Conservation (phyloP, 2,797 vertebrate species). For the Sylvia borin region DNA sequence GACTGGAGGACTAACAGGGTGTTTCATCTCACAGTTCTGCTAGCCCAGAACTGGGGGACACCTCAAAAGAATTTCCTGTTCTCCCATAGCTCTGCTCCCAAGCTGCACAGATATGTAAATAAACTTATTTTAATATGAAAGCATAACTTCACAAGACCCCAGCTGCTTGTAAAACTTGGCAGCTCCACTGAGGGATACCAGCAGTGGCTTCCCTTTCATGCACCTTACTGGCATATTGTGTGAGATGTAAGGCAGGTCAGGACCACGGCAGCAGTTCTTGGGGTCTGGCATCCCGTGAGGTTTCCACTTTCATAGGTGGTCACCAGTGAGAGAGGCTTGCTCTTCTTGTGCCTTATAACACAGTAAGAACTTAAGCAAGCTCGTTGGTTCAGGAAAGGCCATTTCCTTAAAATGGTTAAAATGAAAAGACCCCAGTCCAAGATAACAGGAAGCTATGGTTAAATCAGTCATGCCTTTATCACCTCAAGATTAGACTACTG, state of each 20-base stretch:
- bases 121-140: conserved; percentile 57
- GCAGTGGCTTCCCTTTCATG: conserved; percentile 41
- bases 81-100: conserved; percentile 17
- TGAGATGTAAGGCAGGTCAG: neutral
- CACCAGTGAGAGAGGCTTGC: neutral
- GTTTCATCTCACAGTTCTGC: neutral
- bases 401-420: conserved; percentile 70
- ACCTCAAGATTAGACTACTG: conserved; percentile 68
- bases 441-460: conserved; percentile 65
- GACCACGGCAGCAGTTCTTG: neutral
- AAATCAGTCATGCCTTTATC: conserved; percentile 72
- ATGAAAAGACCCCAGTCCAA: conserved; percentile 60
- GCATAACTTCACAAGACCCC: conserved; percentile 54
- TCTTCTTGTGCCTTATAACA: neutral
- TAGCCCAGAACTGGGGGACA: neutral
- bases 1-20: neutral
- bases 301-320: neutral
- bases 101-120: conserved; percentile 51
- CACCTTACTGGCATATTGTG: neutral
- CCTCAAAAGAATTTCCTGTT: conserved; percentile 29
- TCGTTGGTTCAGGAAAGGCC: conserved; percentile 37
- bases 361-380: neutral
- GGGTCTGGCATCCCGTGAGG: neutral
- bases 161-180: conserved; percentile 55
- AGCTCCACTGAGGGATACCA: neutral